Evolutionary conservation across 2,888 invertebrate genomes (phyloP).

Genomic region (Microctonus brassicae): DNA sequence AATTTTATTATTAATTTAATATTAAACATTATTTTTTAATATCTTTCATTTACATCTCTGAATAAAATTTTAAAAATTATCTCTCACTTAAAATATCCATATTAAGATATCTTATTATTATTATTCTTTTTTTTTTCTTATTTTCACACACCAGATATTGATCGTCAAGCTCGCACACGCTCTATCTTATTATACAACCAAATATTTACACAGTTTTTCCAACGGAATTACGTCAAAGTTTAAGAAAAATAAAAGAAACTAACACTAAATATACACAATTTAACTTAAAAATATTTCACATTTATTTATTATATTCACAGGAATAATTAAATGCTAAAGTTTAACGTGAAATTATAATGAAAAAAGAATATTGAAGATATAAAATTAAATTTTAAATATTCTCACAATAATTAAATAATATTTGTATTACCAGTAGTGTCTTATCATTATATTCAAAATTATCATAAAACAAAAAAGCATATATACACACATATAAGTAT

Average conservation of each 20-base stretch:
- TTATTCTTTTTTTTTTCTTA: not conserved
- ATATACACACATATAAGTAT: too few species aligned
- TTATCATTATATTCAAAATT: not conserved
- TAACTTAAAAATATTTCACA: not conserved
- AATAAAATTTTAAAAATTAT: too few species aligned
- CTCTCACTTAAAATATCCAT: not conserved
- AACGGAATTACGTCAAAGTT: not conserved
- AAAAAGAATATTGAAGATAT: not conserved
- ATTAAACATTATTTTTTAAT: too few species aligned
- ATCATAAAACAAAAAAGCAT: not conserved
- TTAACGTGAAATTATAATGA: too few species aligned
- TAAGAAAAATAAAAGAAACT: too few species aligned
- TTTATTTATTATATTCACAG: too few species aligned
- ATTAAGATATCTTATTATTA: not conserved
- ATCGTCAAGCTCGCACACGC: not conserved
- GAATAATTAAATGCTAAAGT: too few species aligned
- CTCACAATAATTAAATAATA: not conserved
- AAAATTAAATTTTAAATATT: not conserved
- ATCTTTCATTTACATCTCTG: too few species aligned
- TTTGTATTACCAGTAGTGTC: not conserved
- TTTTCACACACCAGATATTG: not conserved
- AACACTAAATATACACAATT: too few species aligned
- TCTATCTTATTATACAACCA: slow-evolving; percentile 5
- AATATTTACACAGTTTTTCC: slow-evolving; percentile 11
- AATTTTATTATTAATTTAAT: not conserved